Evolutionary conservation across 2,113 vertebrate genomes (phyloP).

Genomic region (Podarcis raffonei): DNA sequence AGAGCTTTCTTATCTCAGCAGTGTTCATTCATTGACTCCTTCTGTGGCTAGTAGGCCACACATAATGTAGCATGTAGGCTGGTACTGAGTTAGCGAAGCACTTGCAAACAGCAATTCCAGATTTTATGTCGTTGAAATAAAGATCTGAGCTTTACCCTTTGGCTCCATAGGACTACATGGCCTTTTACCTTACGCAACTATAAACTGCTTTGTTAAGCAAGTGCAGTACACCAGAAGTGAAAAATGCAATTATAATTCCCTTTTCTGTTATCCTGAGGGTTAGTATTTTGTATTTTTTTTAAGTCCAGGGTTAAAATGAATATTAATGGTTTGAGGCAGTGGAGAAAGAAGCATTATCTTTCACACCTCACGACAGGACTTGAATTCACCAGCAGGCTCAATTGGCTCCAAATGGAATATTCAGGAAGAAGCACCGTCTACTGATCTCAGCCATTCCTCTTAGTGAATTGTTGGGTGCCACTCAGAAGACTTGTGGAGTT

Average conservation of each 20-base stretch:
- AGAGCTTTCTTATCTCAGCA: neutral
- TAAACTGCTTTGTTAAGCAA: conserved; percentile 2
- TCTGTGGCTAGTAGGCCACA: neutral
- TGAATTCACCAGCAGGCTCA: neutral
- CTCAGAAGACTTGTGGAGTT: conserved; percentile 56
- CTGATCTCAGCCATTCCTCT: conserved; percentile 31
- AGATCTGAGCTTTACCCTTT: neutral
- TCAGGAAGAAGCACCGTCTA: conserved; percentile 29
- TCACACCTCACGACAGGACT: neutral
- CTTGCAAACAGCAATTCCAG: neutral
- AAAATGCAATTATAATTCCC: conserved; percentile 11
- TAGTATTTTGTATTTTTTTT: neutral
- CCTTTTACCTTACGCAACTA: neutral
- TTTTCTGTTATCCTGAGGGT: neutral
- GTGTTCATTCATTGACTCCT: neutral
- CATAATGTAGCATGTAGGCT: neutral
- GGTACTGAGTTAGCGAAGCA: neutral
- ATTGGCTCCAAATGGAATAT: conserved; percentile 33
- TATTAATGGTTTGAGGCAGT: neutral
- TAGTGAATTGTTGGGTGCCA: conserved; percentile 46
- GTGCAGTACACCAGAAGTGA: neutral
- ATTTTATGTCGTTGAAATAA: neutral
- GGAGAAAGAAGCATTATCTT: neutral
- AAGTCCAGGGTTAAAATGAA: conserved; percentile 10
- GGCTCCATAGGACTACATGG: neutral